Base-by-base conservation (phyloP, 2,797 vertebrate species). In the Sebastes glaucus region DNA sequence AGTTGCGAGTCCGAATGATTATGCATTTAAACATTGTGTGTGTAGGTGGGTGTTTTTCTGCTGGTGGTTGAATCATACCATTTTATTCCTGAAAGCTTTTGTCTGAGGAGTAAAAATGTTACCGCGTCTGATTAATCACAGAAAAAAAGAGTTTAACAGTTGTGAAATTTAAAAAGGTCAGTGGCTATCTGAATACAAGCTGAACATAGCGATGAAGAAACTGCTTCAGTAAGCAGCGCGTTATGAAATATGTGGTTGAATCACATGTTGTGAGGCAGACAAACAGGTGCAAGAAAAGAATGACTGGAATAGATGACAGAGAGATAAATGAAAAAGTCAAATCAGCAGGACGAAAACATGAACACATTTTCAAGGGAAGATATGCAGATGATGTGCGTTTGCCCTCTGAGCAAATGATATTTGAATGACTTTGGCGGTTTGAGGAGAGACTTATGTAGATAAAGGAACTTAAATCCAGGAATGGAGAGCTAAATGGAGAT, bases 401-500 rank as follows among this genome's bases (percentile, higher is more conserved):
- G 33, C 60, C 13, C 13, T 27, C 7, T 57, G 35, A 67, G 38
- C 25, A 32, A 60, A 80, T 78, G 46, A 57, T 68, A 70, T 81
- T 87, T 68, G 14, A 81, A 74, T 35, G 23, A 61, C 56, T 83
- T 74, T 57, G 71, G 32, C 16, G 6, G 22, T 82, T 77, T 42
- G 10, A 82, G 16, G 65, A 78, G 62, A 82, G 81, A 76, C 69
- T 73, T 65, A 4, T 23, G 64, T 13, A 71, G 82, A 82, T 87
- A 83, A 78, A 81, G 57, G 59, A 74, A 73, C 59, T 86, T 88
- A 79, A 87, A 79, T 66, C 77, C 27, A 27, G 25, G 23, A 83
- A 68, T 65, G 25, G 63, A 77, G 49, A 73, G 52, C 55, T 74
- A 32, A 77, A 70, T 70, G 25, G 38, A 86, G 64, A 81, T 60